A percentile compares a stretch with the other conserved stretches of the same genome.
Conservation (phyloP, 2,888 invertebrate species). For the Metacarcinus magister region DNA sequence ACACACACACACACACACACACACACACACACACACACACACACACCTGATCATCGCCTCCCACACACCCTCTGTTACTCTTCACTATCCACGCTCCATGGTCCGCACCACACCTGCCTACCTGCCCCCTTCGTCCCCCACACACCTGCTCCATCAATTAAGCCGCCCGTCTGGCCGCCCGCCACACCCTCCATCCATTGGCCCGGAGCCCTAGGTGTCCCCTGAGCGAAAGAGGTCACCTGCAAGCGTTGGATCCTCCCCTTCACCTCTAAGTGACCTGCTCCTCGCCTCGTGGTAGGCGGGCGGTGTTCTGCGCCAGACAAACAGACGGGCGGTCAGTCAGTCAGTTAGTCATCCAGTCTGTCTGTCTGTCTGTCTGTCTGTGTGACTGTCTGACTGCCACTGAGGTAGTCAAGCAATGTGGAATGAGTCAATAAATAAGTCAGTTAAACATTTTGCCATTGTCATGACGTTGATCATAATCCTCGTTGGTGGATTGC, state of each 20-base stretch:
- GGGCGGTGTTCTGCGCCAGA: background rate
- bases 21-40: slow-evolving; percentile 4
- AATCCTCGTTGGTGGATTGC: background rate
- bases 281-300: background rate
- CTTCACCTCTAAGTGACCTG: background rate
- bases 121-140: background rate
- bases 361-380: background rate
- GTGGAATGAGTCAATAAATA: background rate
- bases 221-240: slow-evolving; percentile 31
- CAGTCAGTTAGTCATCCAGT: background rate
- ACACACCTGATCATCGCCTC: background rate
- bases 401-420: background rate
- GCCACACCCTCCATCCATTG: slow-evolving; percentile 11
- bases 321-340: background rate
- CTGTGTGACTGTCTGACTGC: background rate
- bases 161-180: background rate
- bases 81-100: background rate
- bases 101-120: background rate
- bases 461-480: background rate
- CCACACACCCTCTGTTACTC: background rate
- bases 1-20: slow-evolving; percentile 38
- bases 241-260: background rate
- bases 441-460: background rate
- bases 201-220: slow-evolving; percentile 22
- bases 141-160: background rate